Base-by-base conservation (phyloP, 2,113 vertebrate species). In the Vidua macroura region DNA sequence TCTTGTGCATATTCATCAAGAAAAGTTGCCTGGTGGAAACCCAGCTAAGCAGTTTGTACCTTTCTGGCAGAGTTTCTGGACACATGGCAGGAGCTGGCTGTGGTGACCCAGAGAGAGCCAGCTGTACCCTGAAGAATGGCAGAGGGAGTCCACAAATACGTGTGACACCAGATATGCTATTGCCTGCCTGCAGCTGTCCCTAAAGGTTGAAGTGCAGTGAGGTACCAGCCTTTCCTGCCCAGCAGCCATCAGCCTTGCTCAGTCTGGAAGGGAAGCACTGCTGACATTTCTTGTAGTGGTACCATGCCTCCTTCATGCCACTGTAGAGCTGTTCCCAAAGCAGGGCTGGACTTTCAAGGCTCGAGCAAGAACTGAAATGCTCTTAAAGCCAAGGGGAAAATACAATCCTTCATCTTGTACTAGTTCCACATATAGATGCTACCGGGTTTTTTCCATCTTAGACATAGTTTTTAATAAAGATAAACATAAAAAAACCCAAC, bases 221-320 rank as follows among this genome's bases (percentile, higher is more conserved):
- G 72, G 66, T 13, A 49, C 13, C 24, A 70, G 35, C 52, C 51
- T 51, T n/a, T 70, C 55, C 73, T 39, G 39, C 33, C 46, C 1
- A 2, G 43, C 77, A 64, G 66, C 52, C 28, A 4, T 24, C 5
- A 3, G 25, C 15, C 28, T 33, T 21, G 13, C 11, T 58, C 33
- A 72, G 5, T 30, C 52, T 58, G 2, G 15, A 72, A 70, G 49
- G 41, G 52, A 83, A 56, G 16, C 37, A 27, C 55, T 37, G 43
- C 31, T 0, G 2, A 19, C 11, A 3, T 53, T 91, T 63, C 35
- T n/a, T 23, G 0, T 17, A 46, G 35, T 14, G 51, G 10, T 22
- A 56, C 63, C 5, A 0, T 56, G 59, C 14, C 58, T 70, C 25
- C n/a, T 64, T 62, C 56, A 23, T 53, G 55, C 46, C 23, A 7